Conservation (phyloP, 2,113 vertebrate genomes). For the Myiagra hebetior region DNA sequence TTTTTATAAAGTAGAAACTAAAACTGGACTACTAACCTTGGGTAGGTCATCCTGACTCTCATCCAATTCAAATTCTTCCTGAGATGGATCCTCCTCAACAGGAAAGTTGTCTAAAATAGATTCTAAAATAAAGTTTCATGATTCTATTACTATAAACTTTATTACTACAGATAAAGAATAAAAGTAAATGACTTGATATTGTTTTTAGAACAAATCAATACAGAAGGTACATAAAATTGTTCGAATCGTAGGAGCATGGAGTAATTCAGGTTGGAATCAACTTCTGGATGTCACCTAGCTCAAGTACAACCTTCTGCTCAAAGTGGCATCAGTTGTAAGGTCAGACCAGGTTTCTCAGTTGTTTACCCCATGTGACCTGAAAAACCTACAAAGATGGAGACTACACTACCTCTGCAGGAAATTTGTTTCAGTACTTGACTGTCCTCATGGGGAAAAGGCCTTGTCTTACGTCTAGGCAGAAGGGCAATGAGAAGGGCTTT, state of each 20-base stretch:
- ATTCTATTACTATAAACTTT: background rate
- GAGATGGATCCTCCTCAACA: background rate
- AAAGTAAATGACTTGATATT: background rate
- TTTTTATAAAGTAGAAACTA: background rate
- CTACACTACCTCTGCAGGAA: background rate
- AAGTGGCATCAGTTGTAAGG: background rate
- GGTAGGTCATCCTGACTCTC: background rate
- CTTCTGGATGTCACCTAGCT: background rate
- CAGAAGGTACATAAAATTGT: background rate
- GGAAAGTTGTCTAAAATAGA: background rate
- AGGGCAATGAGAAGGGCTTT: background rate
- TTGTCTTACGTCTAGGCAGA: background rate
- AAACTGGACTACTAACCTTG: background rate
- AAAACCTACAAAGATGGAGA: background rate
- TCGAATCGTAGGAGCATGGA: background rate
- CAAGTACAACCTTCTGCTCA: background rate
- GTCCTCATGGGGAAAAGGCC: background rate
- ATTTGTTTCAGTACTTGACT: background rate
- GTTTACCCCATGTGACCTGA: background rate
- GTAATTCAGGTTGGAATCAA: background rate
- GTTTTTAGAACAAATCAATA: background rate
- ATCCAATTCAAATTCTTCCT: background rate
- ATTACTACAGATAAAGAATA: background rate
- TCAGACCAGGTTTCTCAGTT: background rate
- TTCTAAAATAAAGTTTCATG: background rate